These are phyloP conservation scores for Okamejei kenojei DNA, from an alignment of 2,797 vertebrate genomes.

Conservation along the genomic window DNA sequence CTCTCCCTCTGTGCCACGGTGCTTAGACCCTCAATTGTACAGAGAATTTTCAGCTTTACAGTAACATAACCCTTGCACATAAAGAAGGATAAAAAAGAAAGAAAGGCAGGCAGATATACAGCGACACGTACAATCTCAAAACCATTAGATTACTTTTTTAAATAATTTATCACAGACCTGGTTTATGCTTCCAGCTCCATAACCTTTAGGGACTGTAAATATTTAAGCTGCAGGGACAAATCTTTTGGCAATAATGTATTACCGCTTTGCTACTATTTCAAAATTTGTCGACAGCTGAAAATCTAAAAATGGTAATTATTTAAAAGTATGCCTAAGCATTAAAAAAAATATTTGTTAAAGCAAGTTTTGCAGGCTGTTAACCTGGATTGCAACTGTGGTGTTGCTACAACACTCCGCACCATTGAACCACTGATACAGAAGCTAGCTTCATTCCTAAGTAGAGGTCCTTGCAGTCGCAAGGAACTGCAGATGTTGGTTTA, in stretches of 20 bases:
- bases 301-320: background rate
- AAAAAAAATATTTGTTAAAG: background rate
- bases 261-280: background rate
- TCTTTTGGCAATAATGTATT: background rate
- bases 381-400: background rate
- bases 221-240: background rate
- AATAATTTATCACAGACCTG: conserved; percentile 2
- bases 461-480: too few species aligned
- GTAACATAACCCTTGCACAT: background rate
- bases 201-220: conserved; percentile 24
- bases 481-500: too few species aligned
- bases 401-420: too few species aligned
- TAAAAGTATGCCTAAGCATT: background rate
- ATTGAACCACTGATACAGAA: too few species aligned
- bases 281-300: background rate
- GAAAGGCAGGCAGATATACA: background rate
- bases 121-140: background rate
- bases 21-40: too few species aligned
- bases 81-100: background rate
- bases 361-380: background rate
- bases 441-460: too few species aligned
- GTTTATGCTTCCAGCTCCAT: conserved; percentile 11
- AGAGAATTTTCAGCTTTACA: background rate
- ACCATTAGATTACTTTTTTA: background rate
- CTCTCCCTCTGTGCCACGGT: too few species aligned